Evolutionary conservation across 1,140 invertebrate genomes (phyloP).

Genomic region (Microplitis demolitor): DNA sequence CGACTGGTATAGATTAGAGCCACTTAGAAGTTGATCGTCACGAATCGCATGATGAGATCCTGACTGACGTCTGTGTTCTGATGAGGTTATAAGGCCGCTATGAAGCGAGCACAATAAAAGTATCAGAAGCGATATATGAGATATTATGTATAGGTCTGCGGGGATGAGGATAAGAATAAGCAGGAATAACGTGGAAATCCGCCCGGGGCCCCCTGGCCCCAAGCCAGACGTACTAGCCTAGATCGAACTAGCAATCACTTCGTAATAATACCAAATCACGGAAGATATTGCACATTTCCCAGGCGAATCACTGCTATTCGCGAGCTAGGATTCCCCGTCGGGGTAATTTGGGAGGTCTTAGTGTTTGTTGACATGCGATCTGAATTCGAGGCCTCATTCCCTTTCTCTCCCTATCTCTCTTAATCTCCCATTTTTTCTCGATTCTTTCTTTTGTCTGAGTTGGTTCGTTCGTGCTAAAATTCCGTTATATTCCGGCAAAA

Average conservation of each 20-base stretch:
- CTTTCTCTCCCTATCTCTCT: conserved; percentile 9
- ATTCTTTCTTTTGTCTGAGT: conserved; percentile 14
- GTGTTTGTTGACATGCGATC: conserved; percentile 58
- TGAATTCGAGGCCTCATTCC: conserved; percentile 36
- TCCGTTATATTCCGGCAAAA: conserved; percentile 8
- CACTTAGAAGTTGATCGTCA: conserved; percentile 36
- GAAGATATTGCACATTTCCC: conserved; percentile 59
- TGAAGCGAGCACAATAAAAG: neutral
- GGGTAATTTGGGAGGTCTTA: conserved; percentile 49
- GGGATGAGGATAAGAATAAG: neutral
- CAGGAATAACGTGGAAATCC: conserved; percentile 27
- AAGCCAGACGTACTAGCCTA: conserved; percentile 43
- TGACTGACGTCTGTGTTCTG: neutral
- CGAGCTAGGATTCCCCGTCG: conserved; percentile 51
- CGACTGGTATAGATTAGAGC: conserved; percentile 40
- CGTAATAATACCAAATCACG: conserved; percentile 61
- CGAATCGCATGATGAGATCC: conserved; percentile 51
- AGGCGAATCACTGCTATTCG: conserved; percentile 57
- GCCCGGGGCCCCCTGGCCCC: conserved; percentile 19
- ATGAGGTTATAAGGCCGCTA: neutral
- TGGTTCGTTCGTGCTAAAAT: conserved; percentile 17
- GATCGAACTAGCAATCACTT: conserved; percentile 58
- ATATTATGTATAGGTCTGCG: neutral
- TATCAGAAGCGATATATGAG: neutral
- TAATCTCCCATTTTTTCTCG: conserved; percentile 7